These are phyloP conservation scores for Thymallus thymallus DNA, from an alignment of 2,113 vertebrate genomes.

Conservation along the genomic window DNA sequence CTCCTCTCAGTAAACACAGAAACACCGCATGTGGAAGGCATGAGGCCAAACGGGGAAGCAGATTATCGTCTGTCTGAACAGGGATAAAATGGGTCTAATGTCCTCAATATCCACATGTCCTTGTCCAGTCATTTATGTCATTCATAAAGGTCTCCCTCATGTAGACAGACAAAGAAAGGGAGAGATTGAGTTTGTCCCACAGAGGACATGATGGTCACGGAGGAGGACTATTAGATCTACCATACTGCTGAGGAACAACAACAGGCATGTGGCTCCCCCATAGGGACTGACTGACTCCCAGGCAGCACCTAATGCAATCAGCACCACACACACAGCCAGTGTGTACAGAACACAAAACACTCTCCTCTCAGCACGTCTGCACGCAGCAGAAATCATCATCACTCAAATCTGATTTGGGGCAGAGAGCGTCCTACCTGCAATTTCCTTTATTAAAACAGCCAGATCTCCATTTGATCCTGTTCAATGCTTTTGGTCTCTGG, in stretches of 20 bases:
- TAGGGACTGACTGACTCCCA: conserved; percentile 53
- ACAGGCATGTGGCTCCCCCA: conserved; percentile 60
- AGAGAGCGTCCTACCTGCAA: conserved; percentile 57
- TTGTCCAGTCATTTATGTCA: not conserved
- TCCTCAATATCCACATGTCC: not conserved
- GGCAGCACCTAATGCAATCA: conserved; percentile 68
- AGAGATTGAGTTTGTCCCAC: conserved; percentile 67
- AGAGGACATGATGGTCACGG: conserved; percentile 63
- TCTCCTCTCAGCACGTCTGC: conserved; percentile 40
- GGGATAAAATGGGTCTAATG: not conserved
- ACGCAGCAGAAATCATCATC: conserved; percentile 57
- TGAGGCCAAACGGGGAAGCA: not conserved
- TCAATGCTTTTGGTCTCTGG: conserved; percentile 26
- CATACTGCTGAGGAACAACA: conserved; percentile 69
- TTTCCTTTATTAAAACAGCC: conserved; percentile 59
- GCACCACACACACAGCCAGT: conserved; percentile 20
- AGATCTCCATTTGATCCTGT: conserved; percentile 31
- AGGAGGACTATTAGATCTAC: conserved; percentile 70
- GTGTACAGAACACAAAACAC: conserved; percentile 46
- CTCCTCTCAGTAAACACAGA: not conserved
- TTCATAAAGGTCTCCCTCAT: conserved; percentile 31
- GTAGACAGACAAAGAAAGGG: conserved; percentile 55
- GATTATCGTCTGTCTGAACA: not conserved
- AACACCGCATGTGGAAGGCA: not conserved
- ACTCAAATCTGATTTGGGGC: conserved; percentile 63